A percentile compares a stretch with the other conserved stretches of the same genome.
These are phyloP conservation scores for Tragelaphus scriptus DNA, from an alignment of 2,113 vertebrate genomes.

Conservation along the genomic window DNA sequence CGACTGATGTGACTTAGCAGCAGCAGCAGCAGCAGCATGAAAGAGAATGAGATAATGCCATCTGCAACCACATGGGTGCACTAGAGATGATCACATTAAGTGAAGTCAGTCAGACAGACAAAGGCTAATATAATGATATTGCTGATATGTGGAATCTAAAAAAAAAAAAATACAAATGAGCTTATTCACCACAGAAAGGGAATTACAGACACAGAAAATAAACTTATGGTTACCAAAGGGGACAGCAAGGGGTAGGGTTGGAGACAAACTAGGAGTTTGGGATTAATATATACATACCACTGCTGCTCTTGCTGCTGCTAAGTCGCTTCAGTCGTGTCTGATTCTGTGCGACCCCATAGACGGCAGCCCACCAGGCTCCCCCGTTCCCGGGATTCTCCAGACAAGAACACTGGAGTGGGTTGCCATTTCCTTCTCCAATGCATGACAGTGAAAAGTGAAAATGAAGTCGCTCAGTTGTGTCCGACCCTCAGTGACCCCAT, in stretches of 20 bases:
- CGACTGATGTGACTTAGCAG: no score
- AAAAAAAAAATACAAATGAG: background rate
- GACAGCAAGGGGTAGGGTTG: background rate
- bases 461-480: no score
- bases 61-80: no score
- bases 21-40: background rate
- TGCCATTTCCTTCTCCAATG: no score
- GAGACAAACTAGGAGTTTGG: background rate
- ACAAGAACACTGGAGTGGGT: no score
- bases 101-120: background rate
- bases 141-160: background rate
- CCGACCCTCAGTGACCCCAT: rapidly evolving
- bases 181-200: background rate
- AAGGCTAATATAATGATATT: background rate
- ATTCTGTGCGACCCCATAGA: no score
- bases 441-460: no score
- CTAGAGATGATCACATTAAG: background rate
- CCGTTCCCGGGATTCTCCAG: no score
- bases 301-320: no score
- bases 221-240: background rate
- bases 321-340: rapidly evolving
- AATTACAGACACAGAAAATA: background rate
- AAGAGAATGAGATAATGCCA: background rate
- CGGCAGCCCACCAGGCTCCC: no score
- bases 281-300: background rate